Evolutionary conservation across 2,797 vertebrate genomes (phyloP).

Genomic region (Lindbergichthys nudifrons): DNA sequence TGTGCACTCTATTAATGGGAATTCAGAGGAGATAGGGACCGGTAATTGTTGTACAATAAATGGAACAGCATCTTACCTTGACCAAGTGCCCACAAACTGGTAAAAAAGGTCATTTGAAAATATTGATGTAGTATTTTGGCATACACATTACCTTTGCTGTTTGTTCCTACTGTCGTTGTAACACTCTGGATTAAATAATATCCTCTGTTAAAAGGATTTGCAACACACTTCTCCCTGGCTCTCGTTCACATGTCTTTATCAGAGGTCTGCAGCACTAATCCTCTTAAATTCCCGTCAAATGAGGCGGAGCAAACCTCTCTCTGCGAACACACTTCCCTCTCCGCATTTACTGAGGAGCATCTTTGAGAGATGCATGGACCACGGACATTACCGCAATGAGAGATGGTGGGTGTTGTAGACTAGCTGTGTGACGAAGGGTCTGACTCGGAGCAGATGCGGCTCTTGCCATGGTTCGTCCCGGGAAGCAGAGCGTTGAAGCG

Average conservation of each 20-base stretch:
- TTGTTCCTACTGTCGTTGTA: not conserved
- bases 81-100: not conserved
- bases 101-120: slow-evolving; percentile 3
- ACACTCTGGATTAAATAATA: not conserved
- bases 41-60: not conserved
- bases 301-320: slow-evolving; percentile 79
- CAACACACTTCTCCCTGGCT: slow-evolving; percentile 49
- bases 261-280: slow-evolving; percentile 78
- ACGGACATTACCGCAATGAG: slow-evolving; percentile 47
- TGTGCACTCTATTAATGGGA: not conserved
- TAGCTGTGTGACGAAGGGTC: slow-evolving; percentile 51
- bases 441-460: slow-evolving; percentile 75
- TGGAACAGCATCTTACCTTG: not conserved
- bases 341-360: slow-evolving; percentile 49
- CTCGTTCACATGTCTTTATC: slow-evolving; percentile 77
- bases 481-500: slow-evolving; percentile 74
- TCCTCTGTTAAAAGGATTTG: slow-evolving; percentile 48
- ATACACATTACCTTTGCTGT: not conserved
- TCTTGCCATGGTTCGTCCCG: slow-evolving; percentile 79
- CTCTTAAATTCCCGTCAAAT: slow-evolving; percentile 74
- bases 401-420: slow-evolving; percentile 34
- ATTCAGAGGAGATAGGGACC: not conserved
- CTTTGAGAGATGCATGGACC: slow-evolving; percentile 37
- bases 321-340: slow-evolving; percentile 55
- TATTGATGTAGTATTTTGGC: not conserved